Base-by-base conservation (phyloP, 2,797 vertebrate species). In the Poecilia gillii region DNA sequence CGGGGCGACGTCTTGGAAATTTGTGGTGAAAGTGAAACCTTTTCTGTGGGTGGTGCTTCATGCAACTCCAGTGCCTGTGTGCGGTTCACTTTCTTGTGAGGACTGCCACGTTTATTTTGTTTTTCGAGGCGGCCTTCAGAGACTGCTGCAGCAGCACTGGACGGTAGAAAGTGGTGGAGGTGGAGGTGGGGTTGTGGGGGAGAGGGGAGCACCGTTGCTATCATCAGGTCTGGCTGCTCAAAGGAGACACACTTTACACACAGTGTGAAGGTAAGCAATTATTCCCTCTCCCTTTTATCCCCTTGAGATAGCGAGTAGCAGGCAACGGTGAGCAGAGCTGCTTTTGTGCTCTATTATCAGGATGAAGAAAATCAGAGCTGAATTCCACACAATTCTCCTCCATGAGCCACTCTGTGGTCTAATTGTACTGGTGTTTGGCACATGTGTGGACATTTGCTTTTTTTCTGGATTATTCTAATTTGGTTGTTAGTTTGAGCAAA, bases 201-300 rank as follows among this genome's bases (percentile, higher is more conserved):
- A n/a, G 28, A 12, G n/a, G 16, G 25, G 25, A 0, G 18, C 1
- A 36, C 80, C 86, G 79, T 88, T 76, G 16, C 55, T 62, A 51
- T 68, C 79, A 90, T 89, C 82, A 45, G 45, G 43, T 68, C 79
- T 18, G 33, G 81, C 73, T 77, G 49, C 89, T 86, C 90, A 88
- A 83, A 79, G 87, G 79, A 86, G 75, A 84, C 80, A 84, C 74
- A 81, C 87, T 89, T 84, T 81, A 82, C 85, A 84, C 83, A 76
- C 28, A 33, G 80, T 85, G 89, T 78, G 72, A 91, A 83, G 79
- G 87, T 85, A 85, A 86, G 81, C 86, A 92, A 92, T 89, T 93
- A 88, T 87, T 87, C 80, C 82, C 71, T 66, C 85, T 62, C 53
- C 51, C 84, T 88, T 78, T 81, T 66, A 74, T 76, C 76, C 84